phyloP scores from a whole-genome alignment of 2,113 vertebrate species.

The Gorilla gorilla region DNA sequence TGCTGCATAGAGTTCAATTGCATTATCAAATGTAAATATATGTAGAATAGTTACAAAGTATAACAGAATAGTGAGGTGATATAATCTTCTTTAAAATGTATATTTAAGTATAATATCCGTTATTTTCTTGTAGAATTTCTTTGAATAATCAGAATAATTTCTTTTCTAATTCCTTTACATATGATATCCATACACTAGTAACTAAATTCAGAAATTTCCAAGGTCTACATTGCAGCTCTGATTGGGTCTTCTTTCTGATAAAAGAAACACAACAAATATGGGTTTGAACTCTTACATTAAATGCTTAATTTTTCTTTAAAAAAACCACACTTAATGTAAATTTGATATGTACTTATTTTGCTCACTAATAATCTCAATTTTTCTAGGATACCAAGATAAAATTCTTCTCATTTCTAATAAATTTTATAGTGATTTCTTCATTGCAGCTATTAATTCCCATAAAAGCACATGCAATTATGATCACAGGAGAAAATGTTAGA shows the following conservation, averaged over 20 bases:
- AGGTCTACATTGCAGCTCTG: not conserved
- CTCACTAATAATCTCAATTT: not conserved
- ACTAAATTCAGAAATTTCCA: not conserved
- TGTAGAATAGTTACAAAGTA: not conserved
- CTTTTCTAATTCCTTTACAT: not conserved
- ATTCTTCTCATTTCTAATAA: not conserved
- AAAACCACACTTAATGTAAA: not conserved
- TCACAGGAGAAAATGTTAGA: not conserved
- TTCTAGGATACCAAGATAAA: not conserved
- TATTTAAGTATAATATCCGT: not conserved
- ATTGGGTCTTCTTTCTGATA: not conserved
- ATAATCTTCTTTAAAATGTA: not conserved
- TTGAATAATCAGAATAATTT: constrained; percentile 9
- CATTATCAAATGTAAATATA: not conserved
- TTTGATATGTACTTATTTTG: not conserved
- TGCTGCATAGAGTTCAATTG: not conserved
- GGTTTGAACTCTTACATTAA: not conserved
- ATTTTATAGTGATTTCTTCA: not conserved
- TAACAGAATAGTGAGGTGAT: not conserved
- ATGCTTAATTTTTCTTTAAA: not conserved
- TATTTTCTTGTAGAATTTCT: not conserved
- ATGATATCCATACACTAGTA: not conserved
- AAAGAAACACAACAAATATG: not conserved
- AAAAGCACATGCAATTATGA: not conserved
- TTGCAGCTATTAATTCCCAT: not conserved